Evolutionary conservation across 2,113 vertebrate species (phyloP), one percentile per base, ranked within the genome.

Genomic region (Brachyistius frenatus): DNA sequence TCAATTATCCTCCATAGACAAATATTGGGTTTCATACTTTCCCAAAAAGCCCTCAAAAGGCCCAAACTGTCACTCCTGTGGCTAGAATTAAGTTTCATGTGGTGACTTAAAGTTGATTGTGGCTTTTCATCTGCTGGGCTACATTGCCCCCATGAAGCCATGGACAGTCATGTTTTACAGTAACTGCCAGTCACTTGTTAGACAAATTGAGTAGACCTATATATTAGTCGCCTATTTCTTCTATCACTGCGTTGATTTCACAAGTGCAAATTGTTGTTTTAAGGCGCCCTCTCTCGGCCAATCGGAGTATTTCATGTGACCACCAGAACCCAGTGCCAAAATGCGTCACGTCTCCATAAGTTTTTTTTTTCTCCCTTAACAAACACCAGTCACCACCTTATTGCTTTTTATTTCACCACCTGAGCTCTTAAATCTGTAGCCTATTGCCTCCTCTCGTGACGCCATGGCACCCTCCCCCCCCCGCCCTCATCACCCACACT

Each of bases 381-480:
- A 13, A 1, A 11, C 50, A 11, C 0, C 6, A 2, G 6, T 49
- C 47, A 30, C 3, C 15, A n/a, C 8, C 11, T 15, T 36, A 0
- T 4, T 31, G 2, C n/a, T 35, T 53, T 39, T 58, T 13, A 31
- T 14, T 14, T 4, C 67, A 64, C 4, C 47, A 31, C 15, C n/a
- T 6, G 16, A 13, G 0, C 53, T 39, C 23, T 33, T 63, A 5
- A 31, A 16, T 53, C 16, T 9, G 5, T 14, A 23, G 23, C 23
- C 23, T 23, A 8, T 41, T 1, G 4, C 66, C 70, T 44, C 57
- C 62, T 32, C 5, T 14, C 2, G 41, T 94, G 92, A 93, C 94
- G 93, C 94, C 93, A 90, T 71, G 30, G 30, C 47, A 44, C 80
- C 81, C 72, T 31, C 33, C 62, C 41, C 50, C 68, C 56, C 33